Base-by-base conservation (phyloP, 1,140 invertebrate genomes). In the Drosophila murphyi region DNA sequence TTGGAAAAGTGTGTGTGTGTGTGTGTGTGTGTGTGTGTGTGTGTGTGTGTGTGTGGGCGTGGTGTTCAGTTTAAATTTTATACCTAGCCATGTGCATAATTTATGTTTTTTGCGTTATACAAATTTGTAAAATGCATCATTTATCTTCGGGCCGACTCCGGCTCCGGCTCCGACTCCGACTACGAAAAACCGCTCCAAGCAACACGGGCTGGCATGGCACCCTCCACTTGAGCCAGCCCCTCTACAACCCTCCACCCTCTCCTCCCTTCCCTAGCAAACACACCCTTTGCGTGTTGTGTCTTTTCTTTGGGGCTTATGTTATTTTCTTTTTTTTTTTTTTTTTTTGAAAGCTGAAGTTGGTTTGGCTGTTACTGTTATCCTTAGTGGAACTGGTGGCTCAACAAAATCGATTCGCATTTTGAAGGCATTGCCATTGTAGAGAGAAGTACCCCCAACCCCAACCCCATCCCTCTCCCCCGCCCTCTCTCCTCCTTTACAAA, bases 81-180 rank as follows among this genome's bases (percentile, higher is more conserved):
- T 68, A 63, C 12, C 65, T 74, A 56, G 31, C 72, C 68, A 70
- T 77, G 79, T 72, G 70, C 79, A 74, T 69, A 80, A 88, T 82
- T 82, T 88, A 88, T 88, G 82, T 77, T 82, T 81, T 82, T 82
- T 70, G 65, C 72, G 68, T 87, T 88, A 82, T 88, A 87, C 79
- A 87, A 83, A 85, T 82, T 82, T 82, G 76, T 82, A 82, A 82
- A 87, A 88, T 82, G 76, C 83, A 82, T 82, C 83, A 88, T 87
- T 87, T 87, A 87, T 87, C 79, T 87, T 87, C 61, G 35, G 65
- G 55, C 62, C 43, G 67, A 72, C 68, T 56, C 31, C 67, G 81
- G 51, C 63, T 35, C 61, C 29, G 50, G 47, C 67, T 39, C 7
- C 50, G 50, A 43, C 50, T 3, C 7, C 51, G 50, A 54, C 35